These are phyloP conservation scores for Carassius carassius DNA, from an alignment of 2,113 vertebrate species.

Conservation along the genomic window DNA sequence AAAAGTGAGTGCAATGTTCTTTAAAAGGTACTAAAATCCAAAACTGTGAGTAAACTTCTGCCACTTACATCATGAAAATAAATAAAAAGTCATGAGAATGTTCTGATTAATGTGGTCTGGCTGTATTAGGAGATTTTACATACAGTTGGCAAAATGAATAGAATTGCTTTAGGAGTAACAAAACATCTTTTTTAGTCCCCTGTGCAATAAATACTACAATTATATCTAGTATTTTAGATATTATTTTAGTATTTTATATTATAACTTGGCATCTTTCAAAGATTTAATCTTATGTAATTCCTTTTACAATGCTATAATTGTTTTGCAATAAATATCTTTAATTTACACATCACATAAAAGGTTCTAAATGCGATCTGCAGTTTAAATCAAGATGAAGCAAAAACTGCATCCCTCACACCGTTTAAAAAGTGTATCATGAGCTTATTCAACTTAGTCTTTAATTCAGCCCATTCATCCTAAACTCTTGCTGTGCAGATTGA, in stretches of 20 bases:
- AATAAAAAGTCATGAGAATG: neutral
- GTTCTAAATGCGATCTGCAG: neutral
- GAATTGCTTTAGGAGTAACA: neutral
- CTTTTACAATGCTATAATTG: neutral
- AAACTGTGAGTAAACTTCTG: neutral
- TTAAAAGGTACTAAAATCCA: neutral
- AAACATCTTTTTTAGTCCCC: neutral
- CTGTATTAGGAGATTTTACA: neutral
- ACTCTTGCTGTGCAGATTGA: slow-evolving; percentile 11
- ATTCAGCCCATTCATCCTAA: neutral
- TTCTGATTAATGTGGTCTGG: neutral
- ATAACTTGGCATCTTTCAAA: neutral
- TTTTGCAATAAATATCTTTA: neutral
- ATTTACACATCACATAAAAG: neutral
- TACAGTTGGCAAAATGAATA: neutral
- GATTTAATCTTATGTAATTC: neutral
- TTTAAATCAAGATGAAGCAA: slow-evolving; percentile 24
- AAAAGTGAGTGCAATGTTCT: neutral
- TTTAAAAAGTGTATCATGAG: neutral
- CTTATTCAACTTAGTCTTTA: slow-evolving; percentile 17
- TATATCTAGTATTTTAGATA: neutral
- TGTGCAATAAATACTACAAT: neutral
- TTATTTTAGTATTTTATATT: neutral
- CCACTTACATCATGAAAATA: slow-evolving; percentile 5
- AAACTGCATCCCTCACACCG: slow-evolving; percentile 37